Percentiles rank a stretch among this genome's conserved stretches.
Evolutionary conservation across 2,888 invertebrate genomes (phyloP).

Genomic region (Rotaria magnacalcarata): DNA sequence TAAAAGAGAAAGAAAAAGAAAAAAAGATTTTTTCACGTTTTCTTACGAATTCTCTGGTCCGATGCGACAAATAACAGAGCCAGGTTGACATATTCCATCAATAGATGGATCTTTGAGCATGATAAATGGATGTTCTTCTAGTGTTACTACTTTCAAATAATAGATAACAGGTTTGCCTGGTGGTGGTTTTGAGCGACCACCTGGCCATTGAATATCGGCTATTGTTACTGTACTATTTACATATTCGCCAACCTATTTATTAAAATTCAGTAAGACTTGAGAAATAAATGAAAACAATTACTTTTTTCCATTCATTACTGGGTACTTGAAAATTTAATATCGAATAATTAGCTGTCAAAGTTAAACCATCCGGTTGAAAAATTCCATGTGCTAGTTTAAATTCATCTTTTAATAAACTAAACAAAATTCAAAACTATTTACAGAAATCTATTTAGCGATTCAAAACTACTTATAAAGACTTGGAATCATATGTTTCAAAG

Average conservation of each 20-base stretch:
- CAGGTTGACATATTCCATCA: conserved; percentile 54
- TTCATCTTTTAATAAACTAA: neutral
- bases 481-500: neutral
- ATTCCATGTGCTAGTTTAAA: neutral
- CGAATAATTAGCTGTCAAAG: neutral
- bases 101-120: conserved; percentile 87
- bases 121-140: conserved; percentile 91
- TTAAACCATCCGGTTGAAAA: conserved; percentile 23
- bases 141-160: conserved; percentile 67
- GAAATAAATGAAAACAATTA: neutral
- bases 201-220: conserved; percentile 97
- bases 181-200: conserved; percentile 86
- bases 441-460: neutral
- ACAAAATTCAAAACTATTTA: neutral
- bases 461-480: neutral
- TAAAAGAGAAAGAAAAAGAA: neutral
- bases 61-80: conserved; percentile 49
- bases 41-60: conserved; percentile 45
- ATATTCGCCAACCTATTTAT: conserved; percentile 3
- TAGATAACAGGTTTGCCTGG: conserved; percentile 66
- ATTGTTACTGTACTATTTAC: conserved; percentile 68
- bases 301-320: conserved; percentile 24
- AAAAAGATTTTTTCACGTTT: neutral
- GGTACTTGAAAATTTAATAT: conserved; percentile 16
- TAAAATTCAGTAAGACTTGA: neutral